Evolutionary conservation across 2,113 vertebrate species (phyloP).

Genomic region (Pelusios castaneus): DNA sequence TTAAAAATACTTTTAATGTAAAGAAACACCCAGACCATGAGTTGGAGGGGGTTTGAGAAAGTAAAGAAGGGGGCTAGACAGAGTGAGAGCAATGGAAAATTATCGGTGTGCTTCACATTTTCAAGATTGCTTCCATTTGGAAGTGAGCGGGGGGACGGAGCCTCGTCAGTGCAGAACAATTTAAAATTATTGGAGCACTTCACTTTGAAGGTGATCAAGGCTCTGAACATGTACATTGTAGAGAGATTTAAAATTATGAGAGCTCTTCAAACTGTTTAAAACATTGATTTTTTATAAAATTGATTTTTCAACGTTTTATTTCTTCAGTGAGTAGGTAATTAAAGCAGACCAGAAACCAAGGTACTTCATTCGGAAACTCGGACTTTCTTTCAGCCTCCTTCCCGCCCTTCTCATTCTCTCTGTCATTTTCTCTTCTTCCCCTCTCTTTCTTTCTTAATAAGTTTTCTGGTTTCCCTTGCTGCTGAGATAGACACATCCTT

Average conservation of each 20-base stretch:
- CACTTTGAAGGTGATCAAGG: constrained; percentile 70
- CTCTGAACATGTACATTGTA: constrained; percentile 37
- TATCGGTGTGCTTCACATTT: constrained; percentile 46
- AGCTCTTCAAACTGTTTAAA: constrained; percentile 79
- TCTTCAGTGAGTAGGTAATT: constrained; percentile 75
- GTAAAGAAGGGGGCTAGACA: background rate
- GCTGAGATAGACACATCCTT: constrained; percentile 73
- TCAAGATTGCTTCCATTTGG: constrained; percentile 68
- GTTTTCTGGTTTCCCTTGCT: constrained; percentile 66
- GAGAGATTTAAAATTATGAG: constrained; percentile 75
- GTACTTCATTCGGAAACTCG: constrained; percentile 46
- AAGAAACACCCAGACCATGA: background rate
- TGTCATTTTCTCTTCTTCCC: background rate
- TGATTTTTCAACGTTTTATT: constrained; percentile 75
- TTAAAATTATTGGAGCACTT: constrained; percentile 71
- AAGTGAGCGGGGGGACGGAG: constrained; percentile 23
- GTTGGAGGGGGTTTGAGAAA: background rate
- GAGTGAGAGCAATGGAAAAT: constrained; percentile 43
- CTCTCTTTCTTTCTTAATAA: constrained; percentile 44
- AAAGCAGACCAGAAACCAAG: constrained; percentile 52
- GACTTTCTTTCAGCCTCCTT: constrained; percentile 19
- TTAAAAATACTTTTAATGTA: background rate
- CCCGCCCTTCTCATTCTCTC: background rate
- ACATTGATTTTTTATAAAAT: constrained; percentile 82
- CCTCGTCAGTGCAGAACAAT: constrained; percentile 53